Percentiles rank a stretch among this genome's conserved stretches.
Conservation (phyloP, 2,888 invertebrate genomes). For the Synergus gifuensis region DNA sequence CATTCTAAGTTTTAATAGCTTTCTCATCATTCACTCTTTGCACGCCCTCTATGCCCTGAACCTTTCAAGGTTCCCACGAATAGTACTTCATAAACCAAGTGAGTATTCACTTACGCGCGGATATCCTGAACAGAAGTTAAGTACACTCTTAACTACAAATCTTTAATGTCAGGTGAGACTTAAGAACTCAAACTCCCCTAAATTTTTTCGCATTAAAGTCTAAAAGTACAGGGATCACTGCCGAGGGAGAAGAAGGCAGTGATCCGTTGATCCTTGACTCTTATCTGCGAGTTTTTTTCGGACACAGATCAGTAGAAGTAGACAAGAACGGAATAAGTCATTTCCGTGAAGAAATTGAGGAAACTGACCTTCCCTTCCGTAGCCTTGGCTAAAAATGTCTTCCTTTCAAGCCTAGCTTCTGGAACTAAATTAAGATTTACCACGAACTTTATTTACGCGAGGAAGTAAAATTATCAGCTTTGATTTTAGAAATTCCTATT, state of each 20-base stretch:
- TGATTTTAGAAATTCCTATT: background rate
- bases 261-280: constrained; percentile 30
- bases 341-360: constrained; percentile 39
- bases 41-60: background rate
- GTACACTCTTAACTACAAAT: background rate
- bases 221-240: background rate
- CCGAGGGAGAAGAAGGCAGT: background rate
- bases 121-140: constrained; percentile 30
- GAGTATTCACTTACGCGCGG: constrained; percentile 20
- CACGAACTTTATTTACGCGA: constrained; percentile 1
- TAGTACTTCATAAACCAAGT: constrained; percentile 26
- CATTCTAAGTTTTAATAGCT: constrained; percentile 11
- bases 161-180: background rate
- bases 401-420: constrained; percentile 8
- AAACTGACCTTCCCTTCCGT: constrained; percentile 21
- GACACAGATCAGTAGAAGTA: constrained; percentile 34
- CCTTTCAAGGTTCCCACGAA: constrained; percentile 30
- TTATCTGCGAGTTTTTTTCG: constrained; percentile 1
- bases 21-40: constrained; percentile 25
- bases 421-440: constrained; percentile 14
- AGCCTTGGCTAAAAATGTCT: constrained; percentile 20
- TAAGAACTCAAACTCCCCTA: constrained; percentile 25
- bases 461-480: background rate
- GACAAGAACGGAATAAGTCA: background rate
- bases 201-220: background rate